Percentiles rank a stretch among this genome's conserved stretches.
These are phyloP conservation scores for Tetrapedia diversipes DNA, from an alignment of 2,888 invertebrate species.

Conservation along the genomic window DNA sequence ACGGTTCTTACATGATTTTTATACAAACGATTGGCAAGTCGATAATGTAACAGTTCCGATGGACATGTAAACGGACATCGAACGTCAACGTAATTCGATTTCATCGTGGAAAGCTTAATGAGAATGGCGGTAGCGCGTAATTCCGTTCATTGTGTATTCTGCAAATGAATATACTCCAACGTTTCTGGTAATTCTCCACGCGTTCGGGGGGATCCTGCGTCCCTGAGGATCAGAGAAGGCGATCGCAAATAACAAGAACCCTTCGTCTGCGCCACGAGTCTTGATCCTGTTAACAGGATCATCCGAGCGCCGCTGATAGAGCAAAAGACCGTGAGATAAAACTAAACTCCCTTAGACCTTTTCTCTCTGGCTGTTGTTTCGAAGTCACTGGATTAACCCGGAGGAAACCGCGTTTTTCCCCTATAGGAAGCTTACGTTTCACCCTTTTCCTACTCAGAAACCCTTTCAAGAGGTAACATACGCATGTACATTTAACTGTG, in stretches of 20 bases:
- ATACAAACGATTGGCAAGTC: too few species aligned
- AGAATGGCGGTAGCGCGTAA: slow-evolving; percentile 42
- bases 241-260: slow-evolving; percentile 78
- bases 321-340: slow-evolving; percentile 64
- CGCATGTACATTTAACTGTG: neutral
- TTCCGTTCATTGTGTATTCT: slow-evolving; percentile 60
- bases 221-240: slow-evolving; percentile 76
- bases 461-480: neutral
- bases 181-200: slow-evolving; percentile 65
- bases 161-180: slow-evolving; percentile 59
- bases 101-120: neutral
- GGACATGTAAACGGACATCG: too few species aligned
- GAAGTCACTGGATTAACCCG: slow-evolving; percentile 48
- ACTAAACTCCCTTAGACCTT: slow-evolving; percentile 59
- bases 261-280: slow-evolving; percentile 72
- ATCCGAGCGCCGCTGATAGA: slow-evolving; percentile 65
- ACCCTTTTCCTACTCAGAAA: neutral
- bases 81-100: slow-evolving; percentile 6
- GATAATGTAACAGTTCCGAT: too few species aligned
- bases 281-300: slow-evolving; percentile 81
- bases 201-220: slow-evolving; percentile 62
- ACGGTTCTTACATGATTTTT: too few species aligned
- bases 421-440: neutral
- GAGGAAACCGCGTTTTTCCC: slow-evolving; percentile 4
- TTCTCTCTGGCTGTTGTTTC: slow-evolving; percentile 37